Conservation (phyloP, 2,113 vertebrate species). For the Geothlypis trichas region DNA sequence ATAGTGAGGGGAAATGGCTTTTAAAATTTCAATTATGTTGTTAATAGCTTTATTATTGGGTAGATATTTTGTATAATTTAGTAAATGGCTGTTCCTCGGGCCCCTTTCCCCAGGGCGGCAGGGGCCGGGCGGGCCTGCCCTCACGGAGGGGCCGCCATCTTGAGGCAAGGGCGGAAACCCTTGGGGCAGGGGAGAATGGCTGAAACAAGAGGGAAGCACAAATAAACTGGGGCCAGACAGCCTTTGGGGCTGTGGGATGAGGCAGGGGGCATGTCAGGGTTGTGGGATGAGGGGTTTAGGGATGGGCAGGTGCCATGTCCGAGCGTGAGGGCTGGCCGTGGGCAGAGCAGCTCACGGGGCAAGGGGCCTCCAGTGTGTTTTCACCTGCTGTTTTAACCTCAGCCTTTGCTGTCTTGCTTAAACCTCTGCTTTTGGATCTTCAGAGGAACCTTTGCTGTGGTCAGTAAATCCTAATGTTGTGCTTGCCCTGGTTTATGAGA, state of each 20-base stretch:
- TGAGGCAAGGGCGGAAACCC: fast-evolving
- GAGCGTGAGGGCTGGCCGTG: not conserved
- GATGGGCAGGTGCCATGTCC: not conserved
- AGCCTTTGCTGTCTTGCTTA: not conserved
- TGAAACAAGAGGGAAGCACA: fast-evolving
- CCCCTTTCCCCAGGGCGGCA: fast-evolving
- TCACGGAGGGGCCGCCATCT: not conserved
- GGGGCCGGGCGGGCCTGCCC: fast-evolving
- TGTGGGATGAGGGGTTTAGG: not conserved
- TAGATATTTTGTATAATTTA: not conserved
- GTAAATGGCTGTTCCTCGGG: fast-evolving
- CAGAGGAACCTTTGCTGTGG: slow-evolving; percentile 15
- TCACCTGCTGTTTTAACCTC: not conserved
- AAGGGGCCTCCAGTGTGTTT: not conserved
- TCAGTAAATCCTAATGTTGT: not conserved
- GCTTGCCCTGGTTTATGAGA: not conserved
- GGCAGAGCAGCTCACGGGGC: fast-evolving
- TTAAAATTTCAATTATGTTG: not conserved
- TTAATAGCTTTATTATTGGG: too few relatives aligned
- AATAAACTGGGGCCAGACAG: fast-evolving
- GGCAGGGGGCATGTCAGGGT: too few relatives aligned
- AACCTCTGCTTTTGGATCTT: slow-evolving; percentile 2
- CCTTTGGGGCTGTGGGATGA: not conserved
- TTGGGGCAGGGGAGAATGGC: fast-evolving
- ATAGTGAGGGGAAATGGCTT: not conserved